These are phyloP conservation scores for Myoxocephalus aenaeus DNA, from an alignment of 2,797 vertebrate species.

Conservation along the genomic window DNA sequence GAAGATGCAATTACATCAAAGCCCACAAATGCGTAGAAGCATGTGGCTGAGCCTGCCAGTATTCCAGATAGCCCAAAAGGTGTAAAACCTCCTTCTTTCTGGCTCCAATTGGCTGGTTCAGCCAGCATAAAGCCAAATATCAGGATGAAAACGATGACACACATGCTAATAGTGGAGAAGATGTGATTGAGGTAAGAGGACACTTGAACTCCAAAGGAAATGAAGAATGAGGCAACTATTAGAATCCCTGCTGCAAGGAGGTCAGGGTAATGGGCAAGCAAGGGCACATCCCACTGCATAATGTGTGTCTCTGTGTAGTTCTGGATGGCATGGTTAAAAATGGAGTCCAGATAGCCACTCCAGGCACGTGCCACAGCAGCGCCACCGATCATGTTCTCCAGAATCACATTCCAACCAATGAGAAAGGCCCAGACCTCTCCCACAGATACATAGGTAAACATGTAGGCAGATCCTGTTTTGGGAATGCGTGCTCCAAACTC, in stretches of 20 bases:
- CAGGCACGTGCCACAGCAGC: constrained; percentile 95
- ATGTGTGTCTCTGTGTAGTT: constrained; percentile 93
- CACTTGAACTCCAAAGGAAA: constrained; percentile 94
- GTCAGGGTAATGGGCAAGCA: constrained; percentile 93
- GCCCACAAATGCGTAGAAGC: constrained; percentile 96
- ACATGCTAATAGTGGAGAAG: constrained; percentile 91
- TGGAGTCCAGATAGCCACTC: constrained; percentile 96
- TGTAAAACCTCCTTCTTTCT: constrained; percentile 91
- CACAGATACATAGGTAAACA: constrained; percentile 97
- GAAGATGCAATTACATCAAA: constrained; percentile 96
- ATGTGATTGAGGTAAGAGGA: constrained; percentile 97
- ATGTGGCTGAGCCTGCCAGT: constrained; percentile 94
- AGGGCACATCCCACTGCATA: constrained; percentile 90
- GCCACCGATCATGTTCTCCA: constrained; percentile 96
- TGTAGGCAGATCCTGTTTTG: constrained; percentile 96
- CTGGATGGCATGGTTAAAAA: constrained; percentile 93
- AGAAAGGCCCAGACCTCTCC: constrained; percentile 98
- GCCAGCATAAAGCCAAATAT: constrained; percentile 93
- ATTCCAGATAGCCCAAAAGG: constrained; percentile 93
- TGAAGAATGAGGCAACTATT: constrained; percentile 89
- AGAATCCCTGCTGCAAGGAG: constrained; percentile 90
- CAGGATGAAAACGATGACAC: constrained; percentile 90
- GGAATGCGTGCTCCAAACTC: constrained; percentile 97
- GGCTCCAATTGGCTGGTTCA: constrained; percentile 90
- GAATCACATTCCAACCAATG: constrained; percentile 96